phyloP scores from a whole-genome alignment of 2,888 invertebrate species.

The Phlogophora meticulosa region DNA sequence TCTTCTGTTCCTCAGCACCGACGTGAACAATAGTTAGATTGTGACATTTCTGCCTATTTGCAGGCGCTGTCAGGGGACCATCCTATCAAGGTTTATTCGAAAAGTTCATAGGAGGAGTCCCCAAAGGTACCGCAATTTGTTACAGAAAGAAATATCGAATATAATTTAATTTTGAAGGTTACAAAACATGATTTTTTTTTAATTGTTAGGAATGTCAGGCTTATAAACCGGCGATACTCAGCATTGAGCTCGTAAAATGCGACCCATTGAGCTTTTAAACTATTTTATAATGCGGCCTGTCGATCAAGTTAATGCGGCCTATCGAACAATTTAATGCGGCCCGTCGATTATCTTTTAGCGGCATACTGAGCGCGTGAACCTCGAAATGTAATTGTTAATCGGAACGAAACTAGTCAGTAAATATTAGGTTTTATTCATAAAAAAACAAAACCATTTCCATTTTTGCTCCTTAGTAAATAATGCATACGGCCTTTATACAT shows the following conservation, averaged over 20 bases:
- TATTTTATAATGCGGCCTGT: background rate
- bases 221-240: conserved; percentile 11
- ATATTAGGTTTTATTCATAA: too few relatives aligned
- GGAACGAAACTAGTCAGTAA: too few relatives aligned
- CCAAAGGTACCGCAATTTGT: conserved; percentile 74
- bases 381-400: too few relatives aligned
- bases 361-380: too few relatives aligned
- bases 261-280: background rate
- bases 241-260: background rate
- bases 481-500: too few relatives aligned
- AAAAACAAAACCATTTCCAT: too few relatives aligned
- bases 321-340: background rate
- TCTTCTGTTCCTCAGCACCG: too few relatives aligned
- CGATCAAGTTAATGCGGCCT: background rate
- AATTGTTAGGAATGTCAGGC: background rate
- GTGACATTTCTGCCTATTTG: conserved; percentile 67
- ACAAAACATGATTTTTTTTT: background rate
- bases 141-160: conserved; percentile 19
- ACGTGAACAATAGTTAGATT: conserved; percentile 16
- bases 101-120: conserved; percentile 74
- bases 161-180: background rate
- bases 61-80: conserved; percentile 72
- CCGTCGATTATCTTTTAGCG: background rate
- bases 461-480: too few relatives aligned
- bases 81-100: conserved; percentile 80